A percentile compares a stretch with the other conserved stretches of the same genome.
phyloP scores from a whole-genome alignment of 2,113 vertebrate species.

The Sceloporus tristichus region DNA sequence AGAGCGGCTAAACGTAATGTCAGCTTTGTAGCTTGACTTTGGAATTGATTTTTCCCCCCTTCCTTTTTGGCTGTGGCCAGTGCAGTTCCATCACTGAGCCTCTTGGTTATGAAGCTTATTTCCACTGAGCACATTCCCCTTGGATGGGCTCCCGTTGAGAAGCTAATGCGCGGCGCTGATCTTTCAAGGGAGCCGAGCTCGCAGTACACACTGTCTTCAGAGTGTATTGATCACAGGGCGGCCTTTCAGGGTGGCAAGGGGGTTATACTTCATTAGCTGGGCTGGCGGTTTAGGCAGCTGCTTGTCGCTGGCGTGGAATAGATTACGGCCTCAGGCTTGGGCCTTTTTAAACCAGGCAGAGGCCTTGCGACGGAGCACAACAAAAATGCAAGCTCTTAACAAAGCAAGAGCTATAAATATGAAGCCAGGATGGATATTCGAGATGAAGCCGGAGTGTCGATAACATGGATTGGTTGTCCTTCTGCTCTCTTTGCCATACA shows the following conservation, averaged over 20 bases:
- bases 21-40: constrained; percentile 43
- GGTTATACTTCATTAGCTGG: constrained; percentile 49
- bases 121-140: constrained; percentile 8
- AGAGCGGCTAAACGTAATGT: constrained; percentile 19
- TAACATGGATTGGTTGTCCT: neutral
- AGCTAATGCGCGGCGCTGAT: constrained; percentile 67
- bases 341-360: constrained; percentile 45
- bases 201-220: constrained; percentile 57
- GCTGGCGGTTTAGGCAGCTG: constrained; percentile 30
- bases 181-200: constrained; percentile 72
- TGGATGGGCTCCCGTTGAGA: constrained; percentile 13
- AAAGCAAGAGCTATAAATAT: constrained; percentile 17
- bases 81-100: constrained; percentile 45
- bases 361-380: neutral
- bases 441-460: neutral
- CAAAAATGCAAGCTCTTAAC: neutral
- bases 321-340: constrained; percentile 35
- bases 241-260: constrained; percentile 63
- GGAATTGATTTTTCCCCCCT: constrained; percentile 27
- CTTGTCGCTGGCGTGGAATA: constrained; percentile 38
- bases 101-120: constrained; percentile 49
- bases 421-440: neutral
- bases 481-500: neutral
- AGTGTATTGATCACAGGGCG: constrained; percentile 77
- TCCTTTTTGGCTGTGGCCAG: constrained; percentile 23